Percentiles rank a stretch among this genome's conserved stretches.
These are phyloP conservation scores for Tonatia bakeri DNA, from an alignment of 2,113 vertebrate species.

Conservation along the genomic window DNA sequence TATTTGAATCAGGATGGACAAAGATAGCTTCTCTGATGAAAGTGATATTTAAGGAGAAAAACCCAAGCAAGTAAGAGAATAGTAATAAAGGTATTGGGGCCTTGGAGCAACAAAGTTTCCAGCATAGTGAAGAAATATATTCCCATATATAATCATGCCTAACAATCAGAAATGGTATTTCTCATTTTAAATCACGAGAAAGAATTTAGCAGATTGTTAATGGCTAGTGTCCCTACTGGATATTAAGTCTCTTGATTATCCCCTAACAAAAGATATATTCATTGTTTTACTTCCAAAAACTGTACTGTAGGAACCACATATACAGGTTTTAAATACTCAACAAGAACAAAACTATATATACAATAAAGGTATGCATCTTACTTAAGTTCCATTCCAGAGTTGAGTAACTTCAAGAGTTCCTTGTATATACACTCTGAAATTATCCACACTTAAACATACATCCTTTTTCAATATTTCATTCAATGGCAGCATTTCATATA, in stretches of 20 bases:
- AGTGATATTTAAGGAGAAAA: neutral
- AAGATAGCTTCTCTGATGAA: neutral
- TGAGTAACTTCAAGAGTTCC: neutral
- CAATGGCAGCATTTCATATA: neutral
- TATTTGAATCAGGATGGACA: neutral
- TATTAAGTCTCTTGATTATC: neutral
- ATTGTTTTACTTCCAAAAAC: neutral
- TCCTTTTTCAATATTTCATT: neutral
- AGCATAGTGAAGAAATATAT: neutral
- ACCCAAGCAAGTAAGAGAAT: neutral
- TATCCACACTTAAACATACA: neutral
- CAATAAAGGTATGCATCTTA: neutral
- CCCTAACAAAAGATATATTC: neutral
- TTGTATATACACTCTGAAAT: neutral
- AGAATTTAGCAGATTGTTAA: neutral
- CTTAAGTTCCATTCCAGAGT: neutral
- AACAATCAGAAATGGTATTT: neutral
- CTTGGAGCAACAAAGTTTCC: neutral
- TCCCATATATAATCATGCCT: neutral
- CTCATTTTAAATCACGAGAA: neutral
- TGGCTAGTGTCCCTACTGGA: neutral
- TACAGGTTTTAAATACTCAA: neutral
- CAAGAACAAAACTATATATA: neutral
- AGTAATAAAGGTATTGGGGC: neutral
- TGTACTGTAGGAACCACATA: neutral